Base-by-base conservation (phyloP, 2,888 invertebrate species). In the Lepidochitona cinerea region DNA sequence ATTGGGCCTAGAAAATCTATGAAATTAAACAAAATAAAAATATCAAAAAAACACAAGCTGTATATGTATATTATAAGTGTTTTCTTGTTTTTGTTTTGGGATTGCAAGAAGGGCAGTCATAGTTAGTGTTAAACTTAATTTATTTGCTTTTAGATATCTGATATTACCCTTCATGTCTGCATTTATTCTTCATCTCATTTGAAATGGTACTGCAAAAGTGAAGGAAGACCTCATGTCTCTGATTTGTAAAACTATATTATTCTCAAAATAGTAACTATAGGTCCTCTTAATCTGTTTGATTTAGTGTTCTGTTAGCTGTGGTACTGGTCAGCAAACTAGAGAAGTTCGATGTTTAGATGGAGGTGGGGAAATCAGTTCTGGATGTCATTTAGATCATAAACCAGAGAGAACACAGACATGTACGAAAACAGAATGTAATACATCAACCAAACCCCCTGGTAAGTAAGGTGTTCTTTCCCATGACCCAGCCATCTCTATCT, bases 231-330 rank as follows among this genome's bases (percentile, higher is more conserved):
- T 41, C 18, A 41, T 41, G 9, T 12, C 41, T 41, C 41, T 41
- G 41, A 41, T 41, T 9, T 41, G 41, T 41, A 18, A 54, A n/a
- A 23, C 14, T 7, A 54, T 54, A 23, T 54, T 54, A 9, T 54
- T 54, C 6, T 18, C 14, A 18, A n/a, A 26, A 18, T 9, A 7
- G 41, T 12, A 12, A 12, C 41, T 41, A 18, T 41, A 12, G 9
- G 41, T 18, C 41, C 9, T 41, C 9, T 37, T 37, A 41, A 70
- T n/a, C n/a, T n/a, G n/a, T n/a, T n/a, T n/a, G n/a, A n/a, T 87
- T n/a, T 88, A 94, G 94, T 94, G 94, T 86, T 94, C 94, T 4
- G 92, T 92, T 4, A 91, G 92, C 7, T 95, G 94, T 87, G 94
- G 94, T 0, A 91, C 91, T 66, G 94, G 94, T 5, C 91, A 93